Conservation (phyloP, 2,113 vertebrate genomes). For the Calidris pugnax region DNA sequence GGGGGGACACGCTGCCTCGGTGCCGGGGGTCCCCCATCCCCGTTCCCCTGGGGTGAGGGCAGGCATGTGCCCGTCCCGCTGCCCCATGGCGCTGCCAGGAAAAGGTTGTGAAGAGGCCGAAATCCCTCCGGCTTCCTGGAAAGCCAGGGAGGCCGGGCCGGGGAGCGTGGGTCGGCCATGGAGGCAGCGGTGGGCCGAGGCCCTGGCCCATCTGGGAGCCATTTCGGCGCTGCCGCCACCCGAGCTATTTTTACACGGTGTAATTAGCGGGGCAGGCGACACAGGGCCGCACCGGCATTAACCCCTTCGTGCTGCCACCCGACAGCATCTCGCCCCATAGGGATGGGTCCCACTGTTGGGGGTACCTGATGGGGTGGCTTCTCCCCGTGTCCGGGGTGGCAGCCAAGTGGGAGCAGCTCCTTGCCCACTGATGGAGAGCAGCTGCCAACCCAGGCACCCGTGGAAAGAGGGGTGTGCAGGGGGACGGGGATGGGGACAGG, state of each 20-base stretch:
- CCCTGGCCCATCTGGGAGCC: constrained; percentile 67
- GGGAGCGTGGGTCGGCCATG: fast-evolving
- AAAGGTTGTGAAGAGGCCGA: neutral
- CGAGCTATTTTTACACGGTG: constrained; percentile 67
- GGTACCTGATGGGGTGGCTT: neutral
- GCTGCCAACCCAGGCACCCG: neutral
- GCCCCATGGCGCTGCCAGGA: neutral
- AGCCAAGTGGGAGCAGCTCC: neutral
- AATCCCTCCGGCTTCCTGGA: neutral
- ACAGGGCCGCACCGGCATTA: neutral
- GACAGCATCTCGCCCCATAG: neutral
- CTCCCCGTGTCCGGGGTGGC: neutral
- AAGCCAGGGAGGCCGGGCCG: neutral
- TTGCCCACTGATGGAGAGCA: neutral
- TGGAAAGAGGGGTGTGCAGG: neutral
- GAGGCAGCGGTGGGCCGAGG: neutral
- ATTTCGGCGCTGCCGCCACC: constrained; percentile 47
- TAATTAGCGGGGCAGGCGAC: constrained; percentile 62
- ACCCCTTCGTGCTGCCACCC: neutral
- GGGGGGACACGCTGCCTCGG: fast-evolving
- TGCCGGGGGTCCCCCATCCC: neutral
- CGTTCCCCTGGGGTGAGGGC: fast-evolving
- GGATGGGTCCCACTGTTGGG: neutral
- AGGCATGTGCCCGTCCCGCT: fast-evolving
- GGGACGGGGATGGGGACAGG: neutral